A percentile compares a stretch with the other conserved stretches of the same genome.
These are phyloP conservation scores for Allolobophora icterica DNA, from an alignment of 2,888 invertebrate species.

Conservation along the genomic window DNA sequence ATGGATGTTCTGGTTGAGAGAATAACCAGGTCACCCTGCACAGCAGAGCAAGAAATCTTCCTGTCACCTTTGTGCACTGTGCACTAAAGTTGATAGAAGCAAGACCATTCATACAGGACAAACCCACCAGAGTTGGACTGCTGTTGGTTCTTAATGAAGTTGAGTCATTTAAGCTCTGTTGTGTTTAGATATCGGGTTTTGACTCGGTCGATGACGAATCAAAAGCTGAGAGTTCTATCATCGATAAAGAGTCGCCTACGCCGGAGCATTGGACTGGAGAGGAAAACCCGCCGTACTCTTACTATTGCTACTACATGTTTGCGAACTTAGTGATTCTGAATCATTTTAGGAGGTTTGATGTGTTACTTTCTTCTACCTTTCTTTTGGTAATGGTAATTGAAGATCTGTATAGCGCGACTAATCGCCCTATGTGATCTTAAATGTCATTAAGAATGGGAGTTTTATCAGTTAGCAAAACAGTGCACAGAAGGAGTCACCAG, in stretches of 20 bases:
- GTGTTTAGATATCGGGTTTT: slow-evolving; percentile 90
- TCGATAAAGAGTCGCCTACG: slow-evolving; percentile 74
- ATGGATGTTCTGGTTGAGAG: no score
- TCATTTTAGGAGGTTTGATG: slow-evolving; percentile 77
- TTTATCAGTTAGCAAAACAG: no score
- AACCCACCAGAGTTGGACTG: neutral
- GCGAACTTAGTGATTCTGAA: slow-evolving; percentile 95
- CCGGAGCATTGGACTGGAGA: slow-evolving; percentile 85
- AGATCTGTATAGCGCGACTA: no score
- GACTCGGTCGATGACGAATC: slow-evolving; percentile 99
- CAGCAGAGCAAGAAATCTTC: no score
- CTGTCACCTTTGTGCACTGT: no score
- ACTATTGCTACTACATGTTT: slow-evolving; percentile 97
- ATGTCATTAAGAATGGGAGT: no score
- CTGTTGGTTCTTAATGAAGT: neutral
- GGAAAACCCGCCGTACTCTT: slow-evolving; percentile 97
- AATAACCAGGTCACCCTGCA: no score
- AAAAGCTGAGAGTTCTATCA: slow-evolving; percentile 92
- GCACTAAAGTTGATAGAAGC: neutral
- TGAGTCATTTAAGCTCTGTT: neutral
- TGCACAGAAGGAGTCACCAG: neutral
- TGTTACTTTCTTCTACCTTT: neutral
- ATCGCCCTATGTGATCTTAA: no score
- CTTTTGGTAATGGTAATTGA: no score
- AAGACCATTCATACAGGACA: neutral